Conservation (phyloP, 2,888 invertebrate species). For the Stenoptilia bipunctidactyla region DNA sequence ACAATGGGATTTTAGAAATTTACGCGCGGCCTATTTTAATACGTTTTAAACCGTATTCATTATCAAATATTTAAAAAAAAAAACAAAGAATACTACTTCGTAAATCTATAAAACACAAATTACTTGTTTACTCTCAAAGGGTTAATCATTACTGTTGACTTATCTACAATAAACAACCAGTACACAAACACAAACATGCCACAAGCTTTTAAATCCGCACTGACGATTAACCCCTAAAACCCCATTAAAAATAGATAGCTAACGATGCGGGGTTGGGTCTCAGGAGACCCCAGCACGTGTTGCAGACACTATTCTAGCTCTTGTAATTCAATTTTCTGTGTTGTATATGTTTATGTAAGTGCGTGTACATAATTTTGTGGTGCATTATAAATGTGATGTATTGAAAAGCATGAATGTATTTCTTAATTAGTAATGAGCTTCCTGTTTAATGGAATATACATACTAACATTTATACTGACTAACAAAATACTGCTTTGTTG, state of each 20-base stretch:
- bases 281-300: conserved; percentile 38
- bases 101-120: too few relatives aligned
- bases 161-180: conserved; percentile 1
- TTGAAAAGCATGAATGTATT: neutral
- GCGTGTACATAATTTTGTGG: neutral
- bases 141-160: neutral
- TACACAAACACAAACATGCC: conserved; percentile 22
- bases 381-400: neutral
- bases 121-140: too few relatives aligned
- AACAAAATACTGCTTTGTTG: too few relatives aligned
- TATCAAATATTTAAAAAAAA: too few relatives aligned
- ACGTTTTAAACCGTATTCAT: too few relatives aligned
- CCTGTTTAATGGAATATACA: too few relatives aligned
- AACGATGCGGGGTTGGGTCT: conserved; percentile 50
- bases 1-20: too few relatives aligned
- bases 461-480: too few relatives aligned
- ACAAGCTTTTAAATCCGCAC: conserved; percentile 39
- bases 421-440: too few relatives aligned
- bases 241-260: conserved; percentile 64
- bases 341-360: neutral
- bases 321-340: conserved; percentile 45
- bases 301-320: conserved; percentile 12
- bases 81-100: too few relatives aligned
- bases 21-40: too few relatives aligned
- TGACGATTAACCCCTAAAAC: conserved; percentile 49